A percentile compares a stretch with the other conserved stretches of the same genome.
Conservation (phyloP, 1,140 invertebrate genomes). For the Cataglyphis hispanica region DNA sequence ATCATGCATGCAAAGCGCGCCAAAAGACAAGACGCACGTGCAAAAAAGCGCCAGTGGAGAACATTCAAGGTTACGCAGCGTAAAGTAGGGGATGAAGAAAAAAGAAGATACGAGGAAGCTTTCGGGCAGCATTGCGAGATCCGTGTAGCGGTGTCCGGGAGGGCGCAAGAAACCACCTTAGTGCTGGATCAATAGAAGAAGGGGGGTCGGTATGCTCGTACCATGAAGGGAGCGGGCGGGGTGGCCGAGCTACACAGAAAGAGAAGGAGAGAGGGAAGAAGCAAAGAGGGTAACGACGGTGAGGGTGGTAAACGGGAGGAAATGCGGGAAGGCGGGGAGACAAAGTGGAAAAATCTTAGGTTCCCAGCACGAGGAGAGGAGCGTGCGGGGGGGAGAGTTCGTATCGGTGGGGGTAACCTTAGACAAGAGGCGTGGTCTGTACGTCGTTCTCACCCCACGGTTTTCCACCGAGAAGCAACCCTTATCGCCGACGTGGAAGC, state of each 20-base stretch:
- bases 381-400: constrained; percentile 66
- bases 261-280: constrained; percentile 64
- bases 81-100: constrained; percentile 46
- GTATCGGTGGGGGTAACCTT: constrained; percentile 83
- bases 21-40: constrained; percentile 51
- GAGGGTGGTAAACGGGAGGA: constrained; percentile 65
- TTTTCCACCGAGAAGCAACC: constrained; percentile 76
- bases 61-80: constrained; percentile 70
- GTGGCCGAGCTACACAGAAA: constrained; percentile 55
- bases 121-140: constrained; percentile 63
- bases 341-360: constrained; percentile 85
- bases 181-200: constrained; percentile 84
- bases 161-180: constrained; percentile 84
- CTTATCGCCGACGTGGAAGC: constrained; percentile 72
- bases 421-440: constrained; percentile 86
- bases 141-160: constrained; percentile 66
- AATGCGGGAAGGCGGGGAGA: constrained; percentile 60
- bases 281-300: constrained; percentile 69
- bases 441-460: constrained; percentile 74
- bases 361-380: constrained; percentile 75
- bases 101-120: constrained; percentile 21
- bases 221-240: constrained; percentile 74
- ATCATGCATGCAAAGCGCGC: constrained; percentile 50
- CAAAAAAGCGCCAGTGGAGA: constrained; percentile 36
- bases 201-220: constrained; percentile 69